Conservation (phyloP, 2,113 vertebrate species). For the Hemicordylus capensis region DNA sequence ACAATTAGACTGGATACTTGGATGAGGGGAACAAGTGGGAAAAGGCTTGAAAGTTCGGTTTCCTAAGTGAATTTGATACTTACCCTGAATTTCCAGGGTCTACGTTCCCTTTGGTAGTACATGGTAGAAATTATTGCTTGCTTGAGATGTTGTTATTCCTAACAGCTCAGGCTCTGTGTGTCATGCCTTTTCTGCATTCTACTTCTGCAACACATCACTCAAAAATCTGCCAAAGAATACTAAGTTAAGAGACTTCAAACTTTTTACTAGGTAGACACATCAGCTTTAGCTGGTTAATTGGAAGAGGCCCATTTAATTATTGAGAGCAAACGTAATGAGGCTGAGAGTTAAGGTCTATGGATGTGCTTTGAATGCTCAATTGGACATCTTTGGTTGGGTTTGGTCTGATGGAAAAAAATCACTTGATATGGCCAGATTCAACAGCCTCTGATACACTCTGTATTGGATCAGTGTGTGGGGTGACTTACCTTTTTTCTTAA, state of each 20-base stretch:
- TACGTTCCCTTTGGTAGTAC: no score
- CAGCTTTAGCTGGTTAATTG: background rate
- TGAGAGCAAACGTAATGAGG: background rate
- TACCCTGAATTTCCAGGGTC: background rate
- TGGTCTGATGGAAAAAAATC: no score
- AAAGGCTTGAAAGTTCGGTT: background rate
- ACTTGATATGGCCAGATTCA: no score
- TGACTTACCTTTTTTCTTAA: no score
- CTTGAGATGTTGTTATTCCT: background rate
- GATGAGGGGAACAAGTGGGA: background rate
- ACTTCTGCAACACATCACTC: background rate
- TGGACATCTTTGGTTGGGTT: no score
- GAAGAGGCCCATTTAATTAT: background rate
- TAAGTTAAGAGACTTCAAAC: background rate
- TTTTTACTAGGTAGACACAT: background rate
- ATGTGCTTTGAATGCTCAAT: no score
- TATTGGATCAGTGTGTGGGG: no score
- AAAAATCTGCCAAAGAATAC: background rate
- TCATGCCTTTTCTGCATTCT: background rate
- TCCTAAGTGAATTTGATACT: background rate
- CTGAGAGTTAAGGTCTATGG: background rate
- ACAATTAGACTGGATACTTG: background rate
- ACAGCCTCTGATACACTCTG: no score
- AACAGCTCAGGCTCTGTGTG: background rate
- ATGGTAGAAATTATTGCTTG: background rate